These are phyloP conservation scores for Synergus umbraculus DNA, from an alignment of 2,888 invertebrate genomes.

Conservation along the genomic window DNA sequence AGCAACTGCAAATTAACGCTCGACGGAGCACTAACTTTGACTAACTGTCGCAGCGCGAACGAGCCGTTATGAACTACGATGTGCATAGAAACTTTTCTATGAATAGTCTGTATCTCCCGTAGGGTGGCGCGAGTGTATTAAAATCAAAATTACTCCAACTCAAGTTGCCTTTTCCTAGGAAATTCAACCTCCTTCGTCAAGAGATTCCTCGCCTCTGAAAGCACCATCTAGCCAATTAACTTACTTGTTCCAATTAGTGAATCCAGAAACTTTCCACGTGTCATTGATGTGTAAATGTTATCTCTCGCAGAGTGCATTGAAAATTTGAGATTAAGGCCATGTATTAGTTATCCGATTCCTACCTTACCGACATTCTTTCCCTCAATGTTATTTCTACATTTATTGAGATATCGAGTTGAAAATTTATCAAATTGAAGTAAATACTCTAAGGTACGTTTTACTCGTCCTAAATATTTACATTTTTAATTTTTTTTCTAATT, in stretches of 20 bases:
- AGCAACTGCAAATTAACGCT: conserved; percentile 39
- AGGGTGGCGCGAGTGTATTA: neutral
- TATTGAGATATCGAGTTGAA: too few species aligned
- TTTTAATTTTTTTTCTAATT: too few species aligned
- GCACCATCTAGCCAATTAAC: conserved; percentile 15
- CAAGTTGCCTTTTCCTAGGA: neutral
- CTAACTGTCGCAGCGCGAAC: conserved; percentile 35
- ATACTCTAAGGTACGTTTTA: too few species aligned
- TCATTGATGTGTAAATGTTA: neutral
- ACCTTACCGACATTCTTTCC: too few species aligned
- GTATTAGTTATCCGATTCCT: too few species aligned
- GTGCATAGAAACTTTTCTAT: conserved; percentile 18
- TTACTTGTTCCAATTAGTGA: conserved; percentile 8
- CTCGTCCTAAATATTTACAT: too few species aligned
- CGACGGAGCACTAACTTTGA: conserved; percentile 28
- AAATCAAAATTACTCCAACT: conserved; percentile 21
- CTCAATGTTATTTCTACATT: too few species aligned
- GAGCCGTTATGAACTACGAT: conserved; percentile 22
- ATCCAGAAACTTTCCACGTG: neutral
- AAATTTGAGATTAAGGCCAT: neutral
- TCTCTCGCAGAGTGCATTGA: neutral
- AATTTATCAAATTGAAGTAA: too few species aligned
- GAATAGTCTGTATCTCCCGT: conserved; percentile 1
- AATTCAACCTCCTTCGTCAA: neutral
- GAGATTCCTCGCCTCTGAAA: neutral